Evolutionary conservation across 1,140 invertebrate genomes (phyloP), one percentile per base, ranked within the genome.

Genomic region (Contarinia nasturtii): DNA sequence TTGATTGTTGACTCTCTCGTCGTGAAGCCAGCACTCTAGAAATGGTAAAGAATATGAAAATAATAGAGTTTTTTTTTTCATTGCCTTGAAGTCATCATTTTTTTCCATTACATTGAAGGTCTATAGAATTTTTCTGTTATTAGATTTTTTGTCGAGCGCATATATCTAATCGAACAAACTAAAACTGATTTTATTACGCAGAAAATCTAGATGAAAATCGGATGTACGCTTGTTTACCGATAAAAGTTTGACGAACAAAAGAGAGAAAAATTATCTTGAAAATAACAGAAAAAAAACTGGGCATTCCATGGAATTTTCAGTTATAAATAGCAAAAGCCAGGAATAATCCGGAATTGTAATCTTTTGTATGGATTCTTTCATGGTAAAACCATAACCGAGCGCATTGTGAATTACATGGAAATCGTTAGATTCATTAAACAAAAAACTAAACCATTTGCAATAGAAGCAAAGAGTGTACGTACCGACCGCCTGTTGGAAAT

Each of bases 1-100:
- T 50, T 18, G 51, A 52, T 47, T 50, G 48, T 46, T 54, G 57
- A 52, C 61, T 64, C 45, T 64, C 61, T 33, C 61, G 56, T 0
- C 61, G 54, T 0, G 61, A 63, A 17, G 50, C 56, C 1, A 63
- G 41, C 1, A 57, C 52, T 4, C 59, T 55, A 42, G 17, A 42
- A 42, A 42, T 18, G 20, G 8, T 20, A 15, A n/a, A 42, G n/a
- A n/a, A n/a, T n/a, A 18, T 42, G 17, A 42, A 42, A 18, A 42
- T 18, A 17, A 20, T 20, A 10, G 8, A 15, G n/a, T 18, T 42
- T 18, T 20, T 15, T 42, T 18, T 10, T 42, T 42, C 17, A 15
- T 10, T 42, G 15, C 40, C 14, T 42, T 18, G 3, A 7, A 18
- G 40, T n/a, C 20, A 42, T 10, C 40, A 42, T 42, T 42, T 42